These are phyloP conservation scores for Neolamprologus variostigma DNA, from an alignment of 2,113 vertebrate species.

Conservation along the genomic window DNA sequence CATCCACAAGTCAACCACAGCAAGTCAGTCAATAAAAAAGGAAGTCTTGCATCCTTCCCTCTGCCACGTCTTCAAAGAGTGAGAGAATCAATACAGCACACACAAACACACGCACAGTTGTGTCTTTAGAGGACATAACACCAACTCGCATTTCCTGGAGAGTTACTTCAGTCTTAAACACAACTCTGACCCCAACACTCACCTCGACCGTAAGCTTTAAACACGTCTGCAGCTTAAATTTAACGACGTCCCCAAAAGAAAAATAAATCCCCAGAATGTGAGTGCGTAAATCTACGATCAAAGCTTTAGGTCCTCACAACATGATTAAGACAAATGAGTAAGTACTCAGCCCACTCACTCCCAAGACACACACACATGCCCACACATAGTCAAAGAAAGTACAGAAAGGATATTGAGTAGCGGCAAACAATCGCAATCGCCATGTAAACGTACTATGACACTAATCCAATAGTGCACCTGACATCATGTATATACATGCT, in stretches of 20 bases:
- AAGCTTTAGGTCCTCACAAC: background rate
- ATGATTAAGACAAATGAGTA: background rate
- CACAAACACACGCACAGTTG: background rate
- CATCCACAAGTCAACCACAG: constrained; percentile 53
- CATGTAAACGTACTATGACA: background rate
- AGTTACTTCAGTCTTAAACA: background rate
- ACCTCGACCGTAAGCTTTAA: background rate
- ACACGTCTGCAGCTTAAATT: background rate
- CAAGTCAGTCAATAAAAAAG: constrained; percentile 49
- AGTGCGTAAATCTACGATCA: background rate
- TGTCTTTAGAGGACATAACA: background rate
- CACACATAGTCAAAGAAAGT: background rate
- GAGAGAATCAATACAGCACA: constrained; percentile 47
- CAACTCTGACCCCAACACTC: background rate
- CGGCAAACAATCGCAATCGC: background rate
- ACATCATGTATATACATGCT: background rate
- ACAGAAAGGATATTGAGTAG: background rate
- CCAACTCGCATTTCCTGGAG: background rate
- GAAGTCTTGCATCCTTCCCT: constrained; percentile 40
- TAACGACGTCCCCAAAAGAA: background rate
- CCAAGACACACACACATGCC: background rate
- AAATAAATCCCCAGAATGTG: background rate
- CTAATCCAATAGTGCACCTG: constrained; percentile 18
- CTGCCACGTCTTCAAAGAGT: constrained; percentile 44
- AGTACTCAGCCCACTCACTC: background rate